phyloP scores from a whole-genome alignment of 2,113 vertebrate species.

The Dromaius novaehollandiae region DNA sequence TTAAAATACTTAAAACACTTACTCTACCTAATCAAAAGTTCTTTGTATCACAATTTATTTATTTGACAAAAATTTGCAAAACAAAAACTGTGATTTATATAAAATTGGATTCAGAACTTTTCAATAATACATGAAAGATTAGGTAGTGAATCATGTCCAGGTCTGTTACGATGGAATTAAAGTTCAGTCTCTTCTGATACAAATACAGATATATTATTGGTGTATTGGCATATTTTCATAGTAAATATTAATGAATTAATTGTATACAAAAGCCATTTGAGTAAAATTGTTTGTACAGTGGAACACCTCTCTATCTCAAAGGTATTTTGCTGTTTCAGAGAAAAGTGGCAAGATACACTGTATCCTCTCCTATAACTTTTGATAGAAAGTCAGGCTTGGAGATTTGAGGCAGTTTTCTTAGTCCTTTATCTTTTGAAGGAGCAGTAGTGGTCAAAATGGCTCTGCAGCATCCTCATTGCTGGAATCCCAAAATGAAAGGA shows the following conservation, averaged over 20 bases:
- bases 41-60: constrained; percentile 6
- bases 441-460: neutral
- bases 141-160: neutral
- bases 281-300: neutral
- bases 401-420: neutral
- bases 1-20: constrained; percentile 28
- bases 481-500: neutral
- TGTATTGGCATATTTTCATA: neutral
- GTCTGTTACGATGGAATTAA: neutral
- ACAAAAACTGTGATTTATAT: neutral
- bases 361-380: neutral
- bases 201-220: neutral
- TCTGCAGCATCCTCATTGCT: neutral
- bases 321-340: too few species aligned
- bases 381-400: neutral
- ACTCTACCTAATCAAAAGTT: constrained; percentile 48
- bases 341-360: neutral
- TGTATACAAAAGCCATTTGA: neutral
- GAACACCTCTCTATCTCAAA: accelerated
- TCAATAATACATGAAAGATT: constrained; percentile 20
- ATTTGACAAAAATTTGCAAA: constrained; percentile 43
- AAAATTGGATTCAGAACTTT: constrained; percentile 25
- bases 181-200: neutral
- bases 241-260: constrained; percentile 5
- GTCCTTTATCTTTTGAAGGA: neutral